phyloP scores from a whole-genome alignment of 2,113 vertebrate species.

The Brevimyrus niger region DNA sequence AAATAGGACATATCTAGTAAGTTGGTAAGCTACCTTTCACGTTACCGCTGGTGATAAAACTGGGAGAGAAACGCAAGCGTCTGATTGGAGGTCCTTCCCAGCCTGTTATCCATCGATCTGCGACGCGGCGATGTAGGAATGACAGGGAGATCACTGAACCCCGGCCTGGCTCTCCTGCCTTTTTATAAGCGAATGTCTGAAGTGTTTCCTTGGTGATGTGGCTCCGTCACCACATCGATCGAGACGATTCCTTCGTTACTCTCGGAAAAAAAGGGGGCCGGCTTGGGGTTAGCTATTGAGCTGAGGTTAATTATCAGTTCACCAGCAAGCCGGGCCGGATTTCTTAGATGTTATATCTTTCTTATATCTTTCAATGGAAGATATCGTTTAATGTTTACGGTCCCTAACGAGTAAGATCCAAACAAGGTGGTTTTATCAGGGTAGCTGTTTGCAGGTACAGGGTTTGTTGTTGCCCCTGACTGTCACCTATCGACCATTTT shows the following conservation, averaged over 20 bases:
- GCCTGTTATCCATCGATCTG: constrained; percentile 1
- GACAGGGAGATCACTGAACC: not conserved
- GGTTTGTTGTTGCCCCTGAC: not conserved
- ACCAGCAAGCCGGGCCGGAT: not conserved
- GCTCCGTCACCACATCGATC: not conserved
- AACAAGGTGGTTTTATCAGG: not conserved
- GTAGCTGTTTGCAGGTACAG: not conserved
- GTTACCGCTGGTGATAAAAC: constrained; percentile 3
- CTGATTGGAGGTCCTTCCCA: not conserved
- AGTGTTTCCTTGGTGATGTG: not conserved
- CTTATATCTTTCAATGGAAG: not conserved
- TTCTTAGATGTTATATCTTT: not conserved
- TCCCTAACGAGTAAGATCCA: not conserved
- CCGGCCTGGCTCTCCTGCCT: not conserved
- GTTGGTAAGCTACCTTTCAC: not conserved
- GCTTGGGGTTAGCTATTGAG: not conserved
- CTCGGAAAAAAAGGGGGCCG: not conserved
- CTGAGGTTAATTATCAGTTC: not conserved
- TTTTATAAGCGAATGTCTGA: not conserved
- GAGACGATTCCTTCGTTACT: not conserved
- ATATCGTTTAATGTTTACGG: not conserved
- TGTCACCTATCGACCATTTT: not conserved
- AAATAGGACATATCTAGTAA: not conserved
- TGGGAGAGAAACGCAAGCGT: not conserved
- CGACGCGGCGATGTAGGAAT: not conserved